phyloP scores from a whole-genome alignment of 2,113 vertebrate species.

The Carettochelys insculpta region DNA sequence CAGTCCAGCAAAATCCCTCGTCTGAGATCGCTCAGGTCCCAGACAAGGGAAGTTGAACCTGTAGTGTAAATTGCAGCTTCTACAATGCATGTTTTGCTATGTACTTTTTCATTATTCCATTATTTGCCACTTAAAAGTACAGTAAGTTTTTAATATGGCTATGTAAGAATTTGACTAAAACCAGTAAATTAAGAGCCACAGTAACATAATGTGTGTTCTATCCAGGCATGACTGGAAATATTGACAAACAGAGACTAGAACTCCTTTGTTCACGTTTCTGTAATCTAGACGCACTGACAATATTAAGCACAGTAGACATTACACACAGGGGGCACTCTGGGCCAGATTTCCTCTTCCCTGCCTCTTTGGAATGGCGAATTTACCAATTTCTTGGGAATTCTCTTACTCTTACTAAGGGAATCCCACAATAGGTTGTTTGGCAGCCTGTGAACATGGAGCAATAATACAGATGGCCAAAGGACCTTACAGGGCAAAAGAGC shows the following conservation, averaged over 20 bases:
- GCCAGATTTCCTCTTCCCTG: background rate
- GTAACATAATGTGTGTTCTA: background rate
- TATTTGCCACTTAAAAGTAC: background rate
- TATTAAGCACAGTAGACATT: background rate
- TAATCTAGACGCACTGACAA: background rate
- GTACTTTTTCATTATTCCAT: background rate
- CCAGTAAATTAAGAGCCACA: background rate
- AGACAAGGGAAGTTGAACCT: no score
- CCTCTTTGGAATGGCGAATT: background rate
- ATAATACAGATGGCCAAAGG: background rate
- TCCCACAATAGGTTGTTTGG: background rate
- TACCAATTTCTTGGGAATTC: background rate
- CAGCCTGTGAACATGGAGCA: no score
- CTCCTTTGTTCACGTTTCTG: background rate
- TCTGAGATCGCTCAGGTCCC: no score
- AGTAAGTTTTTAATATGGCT: background rate
- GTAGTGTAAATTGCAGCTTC: background rate
- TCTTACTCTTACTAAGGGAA: background rate
- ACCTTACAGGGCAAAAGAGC: background rate
- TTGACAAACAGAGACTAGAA: background rate
- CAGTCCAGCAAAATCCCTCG: no score
- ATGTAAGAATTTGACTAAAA: background rate
- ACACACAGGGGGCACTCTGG: background rate
- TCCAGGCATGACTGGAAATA: background rate
- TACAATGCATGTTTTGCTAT: background rate